These are phyloP conservation scores for Eulimnadia texana DNA, from an alignment of 1,140 invertebrate species.

Conservation along the genomic window DNA sequence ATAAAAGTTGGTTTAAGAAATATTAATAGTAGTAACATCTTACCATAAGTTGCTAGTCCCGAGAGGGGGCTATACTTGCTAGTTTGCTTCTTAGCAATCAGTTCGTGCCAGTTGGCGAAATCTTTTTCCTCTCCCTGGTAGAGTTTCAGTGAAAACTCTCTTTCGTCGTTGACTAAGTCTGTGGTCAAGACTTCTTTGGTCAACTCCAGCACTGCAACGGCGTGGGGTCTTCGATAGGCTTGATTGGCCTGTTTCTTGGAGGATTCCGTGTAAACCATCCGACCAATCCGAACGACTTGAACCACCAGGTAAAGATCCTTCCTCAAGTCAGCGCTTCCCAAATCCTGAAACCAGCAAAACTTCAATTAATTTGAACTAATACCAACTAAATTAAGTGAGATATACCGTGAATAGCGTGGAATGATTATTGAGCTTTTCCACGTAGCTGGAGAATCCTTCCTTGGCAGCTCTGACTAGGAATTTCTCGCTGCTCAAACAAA, in stretches of 20 bases:
- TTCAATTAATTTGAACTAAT: slow-evolving; percentile 4
- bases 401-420: slow-evolving; percentile 75
- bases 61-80: slow-evolving; percentile 66
- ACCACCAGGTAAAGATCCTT: slow-evolving; percentile 72
- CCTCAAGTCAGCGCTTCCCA: slow-evolving; percentile 62
- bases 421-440: slow-evolving; percentile 72
- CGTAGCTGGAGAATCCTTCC: slow-evolving; percentile 75
- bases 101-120: slow-evolving; percentile 73
- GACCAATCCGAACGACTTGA: slow-evolving; percentile 72
- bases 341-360: no score
- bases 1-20: not conserved
- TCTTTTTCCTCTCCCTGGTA: slow-evolving; percentile 81
- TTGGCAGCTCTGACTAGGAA: slow-evolving; percentile 76
- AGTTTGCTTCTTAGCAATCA: slow-evolving; percentile 63
- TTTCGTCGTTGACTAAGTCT: slow-evolving; percentile 9
- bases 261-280: slow-evolving; percentile 67
- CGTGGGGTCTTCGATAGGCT: slow-evolving; percentile 58
- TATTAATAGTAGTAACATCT: slow-evolving; percentile 10
- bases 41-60: slow-evolving; percentile 54
- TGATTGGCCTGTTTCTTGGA: slow-evolving; percentile 45
- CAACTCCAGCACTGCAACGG: slow-evolving; percentile 56
- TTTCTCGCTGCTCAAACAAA: slow-evolving; percentile 48
- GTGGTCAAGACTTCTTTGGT: slow-evolving; percentile 22
- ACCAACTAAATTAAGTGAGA: not conserved
- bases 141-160: slow-evolving; percentile 39